Base-by-base conservation (phyloP, 1,140 invertebrate genomes). In the Hyposmocoma kahamanoa region DNA sequence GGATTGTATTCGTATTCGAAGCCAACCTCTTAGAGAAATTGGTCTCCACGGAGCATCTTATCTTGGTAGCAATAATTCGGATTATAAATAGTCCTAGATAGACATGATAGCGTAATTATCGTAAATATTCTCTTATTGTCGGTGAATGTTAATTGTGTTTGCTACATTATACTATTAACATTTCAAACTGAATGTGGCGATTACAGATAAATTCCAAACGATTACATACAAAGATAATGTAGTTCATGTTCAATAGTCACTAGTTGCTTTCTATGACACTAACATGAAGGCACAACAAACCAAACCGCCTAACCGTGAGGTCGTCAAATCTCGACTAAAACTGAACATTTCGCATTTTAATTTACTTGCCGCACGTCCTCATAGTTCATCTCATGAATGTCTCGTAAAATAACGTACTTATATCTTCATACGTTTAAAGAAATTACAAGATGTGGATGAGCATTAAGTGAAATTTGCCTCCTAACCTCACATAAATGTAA, bases 1-100 rank as follows among this genome's bases (percentile, higher is more conserved):
- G 34, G 34, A 53, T 56, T 53, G 43, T 56, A 50, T 56, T 56
- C 43, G 39, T 18, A 46, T 43, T 51, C 32, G 34, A 44, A 8
- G 56, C 50, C 47, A 58, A 56, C 52, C 53, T 60, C 53, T 60
- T 53, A 50, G 49, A 47, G 39, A 60, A 51, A 60, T 60, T 60
- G 43, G 50, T 44, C 50, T 39, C 43, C 50, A 28, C 45, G 30
- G 6, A 36, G 32, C 18, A n/a, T 36, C 15, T 17, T 54, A 11
- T 30, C 17, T 54, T 48, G 3, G 4, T 13, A 13, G 32, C 15
- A 36, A 54, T 47, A 48, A 30, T 42, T 54, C 45, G 43, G 45
- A 22, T 54, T 48, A 13, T 54, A 32, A 20, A 39, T 38, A 39
- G 18, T 32, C 24, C n/a, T 22, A 42, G 38, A 53, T 53, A 48